Conservation (phyloP, 2,113 vertebrate genomes). For the Willisornis vidua region DNA sequence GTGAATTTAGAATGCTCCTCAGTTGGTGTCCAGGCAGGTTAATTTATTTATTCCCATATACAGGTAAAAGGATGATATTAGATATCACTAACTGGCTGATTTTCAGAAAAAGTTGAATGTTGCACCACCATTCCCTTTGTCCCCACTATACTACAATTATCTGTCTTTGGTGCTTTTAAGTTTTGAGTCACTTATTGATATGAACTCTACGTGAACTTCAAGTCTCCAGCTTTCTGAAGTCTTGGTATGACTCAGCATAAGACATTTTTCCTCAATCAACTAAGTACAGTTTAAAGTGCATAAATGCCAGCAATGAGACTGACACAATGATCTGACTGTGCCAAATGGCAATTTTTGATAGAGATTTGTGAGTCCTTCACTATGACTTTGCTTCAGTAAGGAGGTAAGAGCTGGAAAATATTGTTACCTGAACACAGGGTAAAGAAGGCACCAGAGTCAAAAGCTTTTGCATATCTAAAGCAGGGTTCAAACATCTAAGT, state of each 20-base stretch:
- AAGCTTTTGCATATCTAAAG: not conserved
- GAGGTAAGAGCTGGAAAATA: not conserved
- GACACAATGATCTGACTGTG: not conserved
- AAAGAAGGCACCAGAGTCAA: not conserved
- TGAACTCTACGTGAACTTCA: not conserved
- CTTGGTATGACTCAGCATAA: not conserved
- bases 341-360: not conserved
- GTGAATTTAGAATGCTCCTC: not conserved
- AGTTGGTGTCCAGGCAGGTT: fast-evolving
- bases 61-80: not conserved
- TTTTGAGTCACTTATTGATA: not conserved
- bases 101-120: not conserved
- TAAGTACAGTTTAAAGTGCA: not conserved
- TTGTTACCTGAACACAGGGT: not conserved
- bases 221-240: not conserved
- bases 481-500: not conserved
- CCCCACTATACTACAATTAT: not conserved
- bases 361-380: not conserved
- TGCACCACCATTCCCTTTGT: not conserved
- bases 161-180: not conserved
- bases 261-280: not conserved
- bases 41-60: not conserved
- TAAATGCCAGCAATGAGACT: not conserved
- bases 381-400: not conserved
- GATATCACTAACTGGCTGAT: not conserved